A percentile compares a stretch with the other conserved stretches of the same genome.
Evolutionary conservation across 2,113 vertebrate genomes (phyloP).

Genomic region (Tychaedon coryphoeus): DNA sequence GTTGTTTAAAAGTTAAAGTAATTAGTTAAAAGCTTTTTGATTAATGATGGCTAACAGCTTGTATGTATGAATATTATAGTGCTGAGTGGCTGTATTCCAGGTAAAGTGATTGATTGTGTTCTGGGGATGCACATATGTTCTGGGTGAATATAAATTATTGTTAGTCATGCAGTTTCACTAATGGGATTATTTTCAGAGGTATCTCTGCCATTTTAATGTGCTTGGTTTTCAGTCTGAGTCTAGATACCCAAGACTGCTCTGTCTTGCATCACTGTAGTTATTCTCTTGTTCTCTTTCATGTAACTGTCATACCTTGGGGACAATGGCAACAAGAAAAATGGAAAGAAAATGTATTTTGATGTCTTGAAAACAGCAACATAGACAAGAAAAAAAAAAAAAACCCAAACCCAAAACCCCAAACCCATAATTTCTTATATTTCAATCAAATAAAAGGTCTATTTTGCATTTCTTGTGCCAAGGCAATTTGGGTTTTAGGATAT

Average conservation of each 20-base stretch:
- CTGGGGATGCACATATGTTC: constrained; percentile 62
- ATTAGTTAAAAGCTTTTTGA: constrained; percentile 67
- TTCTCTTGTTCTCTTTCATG: constrained; percentile 1
- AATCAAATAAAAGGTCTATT: not conserved
- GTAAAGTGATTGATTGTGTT: constrained; percentile 66
- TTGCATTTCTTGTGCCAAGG: not conserved
- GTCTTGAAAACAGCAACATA: not conserved
- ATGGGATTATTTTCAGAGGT: constrained; percentile 44
- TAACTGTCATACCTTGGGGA: not conserved
- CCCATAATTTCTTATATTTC: not conserved
- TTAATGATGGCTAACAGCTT: constrained; percentile 67
- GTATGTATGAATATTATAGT: constrained; percentile 21
- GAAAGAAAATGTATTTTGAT: constrained; percentile 6
- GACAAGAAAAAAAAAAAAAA: not conserved
- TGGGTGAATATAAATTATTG: constrained; percentile 60
- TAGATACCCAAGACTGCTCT: not conserved
- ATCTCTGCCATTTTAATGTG: constrained; percentile 45
- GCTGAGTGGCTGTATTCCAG: constrained; percentile 64
- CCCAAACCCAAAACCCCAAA: not conserved
- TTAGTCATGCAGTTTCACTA: constrained; percentile 38
- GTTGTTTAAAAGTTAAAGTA: constrained; percentile 52
- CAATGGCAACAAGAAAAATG: not conserved
- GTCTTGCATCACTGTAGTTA: not conserved
- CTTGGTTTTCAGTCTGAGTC: not conserved
- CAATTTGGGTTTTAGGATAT: not conserved